Evolutionary conservation across 2,797 vertebrate genomes (phyloP), one percentile per base, ranked within the genome.

Genomic region (Oreochromis grahami): DNA sequence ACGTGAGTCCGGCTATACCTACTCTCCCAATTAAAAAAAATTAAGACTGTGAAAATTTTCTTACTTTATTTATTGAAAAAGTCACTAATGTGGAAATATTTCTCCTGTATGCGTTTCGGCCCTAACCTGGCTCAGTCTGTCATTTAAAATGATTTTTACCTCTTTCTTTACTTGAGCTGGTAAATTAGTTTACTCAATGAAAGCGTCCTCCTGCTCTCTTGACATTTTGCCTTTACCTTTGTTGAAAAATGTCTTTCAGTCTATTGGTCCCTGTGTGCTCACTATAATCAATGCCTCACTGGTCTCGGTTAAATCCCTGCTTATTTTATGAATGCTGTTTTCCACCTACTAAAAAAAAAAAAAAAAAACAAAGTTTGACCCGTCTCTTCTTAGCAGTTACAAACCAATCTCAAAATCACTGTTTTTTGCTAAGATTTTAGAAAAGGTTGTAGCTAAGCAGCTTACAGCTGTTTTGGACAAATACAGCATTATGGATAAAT

Each of bases 361-460:
- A 13, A 58, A 65, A 38, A 38, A 60, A 3, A 3, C 13, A 0
- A 65, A 38, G 7, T 34, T 60, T 60, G 65, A 70, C 11, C 17
- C 11, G 7, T 38, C 60, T 70, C 14, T 26, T 70, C 21, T 70
- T 43, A 26, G 24, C 5, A 1, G 63, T 26, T 70, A 26, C 15
- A 70, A 45, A 60, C 32, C 58, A 60, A 60, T 36, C 32, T 36
- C 56, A 4, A 36, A 60, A 60, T 60, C 32, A 60, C 17, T n/a
- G 56, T n/a, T 60, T 60, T 7, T 60, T 36, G 29, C 17, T 60
- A 60, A 60, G 56, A 60, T 41, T 6, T 65, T 65, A 65, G 12
- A 65, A 65, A 65, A 41, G 60, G 34, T 65, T 65, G 60, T 65
- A 41, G 3, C n/a, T 65, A 65, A 41, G 60, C n/a, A 65, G 36